These are phyloP conservation scores for Ophiodon elongatus DNA, from an alignment of 2,113 vertebrate species.

Conservation along the genomic window DNA sequence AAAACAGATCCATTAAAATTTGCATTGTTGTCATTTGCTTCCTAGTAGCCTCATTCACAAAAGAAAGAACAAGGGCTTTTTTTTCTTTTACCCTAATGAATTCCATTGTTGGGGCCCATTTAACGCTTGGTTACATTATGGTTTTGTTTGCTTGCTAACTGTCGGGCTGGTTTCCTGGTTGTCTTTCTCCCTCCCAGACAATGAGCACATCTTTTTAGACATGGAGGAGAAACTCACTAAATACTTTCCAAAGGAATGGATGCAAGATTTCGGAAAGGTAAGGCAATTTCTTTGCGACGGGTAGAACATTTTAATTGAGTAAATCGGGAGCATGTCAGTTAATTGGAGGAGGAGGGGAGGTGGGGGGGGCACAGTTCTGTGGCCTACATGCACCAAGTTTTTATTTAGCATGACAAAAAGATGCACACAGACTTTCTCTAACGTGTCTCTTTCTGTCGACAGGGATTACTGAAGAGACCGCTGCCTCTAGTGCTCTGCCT, in stretches of 20 bases:
- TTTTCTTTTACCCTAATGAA: conserved; percentile 65
- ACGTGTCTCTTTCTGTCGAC: conserved; percentile 44
- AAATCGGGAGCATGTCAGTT: background rate
- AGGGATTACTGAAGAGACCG: conserved; percentile 83
- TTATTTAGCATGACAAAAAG: conserved; percentile 44
- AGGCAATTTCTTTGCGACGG: conserved; percentile 17
- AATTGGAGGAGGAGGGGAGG: too few relatives aligned
- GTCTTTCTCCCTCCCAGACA: conserved; percentile 82
- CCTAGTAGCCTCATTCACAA: conserved; percentile 51
- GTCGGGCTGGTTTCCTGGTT: conserved; percentile 64
- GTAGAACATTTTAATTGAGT: background rate
- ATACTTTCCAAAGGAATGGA: conserved; percentile 93
- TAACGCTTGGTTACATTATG: conserved; percentile 69
- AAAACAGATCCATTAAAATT: conserved; percentile 18
- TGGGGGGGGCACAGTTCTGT: conserved; percentile 7
- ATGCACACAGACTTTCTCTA: conserved; percentile 3
- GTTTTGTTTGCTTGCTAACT: conserved; percentile 70
- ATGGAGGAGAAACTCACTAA: conserved; percentile 91
- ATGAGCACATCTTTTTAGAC: conserved; percentile 92
- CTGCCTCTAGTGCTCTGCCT: conserved; percentile 89
- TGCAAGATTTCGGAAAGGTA: conserved; percentile 86
- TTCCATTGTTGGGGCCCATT: conserved; percentile 75
- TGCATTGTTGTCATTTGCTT: conserved; percentile 31
- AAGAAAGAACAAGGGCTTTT: conserved; percentile 51
- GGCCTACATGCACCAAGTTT: conserved; percentile 21